Base-by-base conservation (phyloP, 2,888 invertebrate genomes). In the Epirrhoe alternata region DNA sequence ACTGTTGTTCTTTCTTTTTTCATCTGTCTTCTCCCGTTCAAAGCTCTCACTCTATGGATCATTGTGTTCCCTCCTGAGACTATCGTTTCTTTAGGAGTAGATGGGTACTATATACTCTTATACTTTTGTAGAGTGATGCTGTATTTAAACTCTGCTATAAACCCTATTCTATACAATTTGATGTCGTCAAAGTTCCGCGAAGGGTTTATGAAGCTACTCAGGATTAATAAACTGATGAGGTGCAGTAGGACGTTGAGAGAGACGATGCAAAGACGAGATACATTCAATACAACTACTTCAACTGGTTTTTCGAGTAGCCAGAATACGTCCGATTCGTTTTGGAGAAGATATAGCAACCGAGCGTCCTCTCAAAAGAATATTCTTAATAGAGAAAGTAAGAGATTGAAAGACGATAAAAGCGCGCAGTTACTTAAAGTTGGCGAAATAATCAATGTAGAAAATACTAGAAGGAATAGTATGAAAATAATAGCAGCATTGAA, bases 1-100 rank as follows among this genome's bases (percentile, higher is more conserved):
- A 97, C 97, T 0, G 98, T 98, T 0, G 98, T 98, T 0, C 85
- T 97, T 33, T 97, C 97, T 57, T 99, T 98, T 89, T 98, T 99
- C 87, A 89, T 98, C 60, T 98, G 98, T 82, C 94, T 98, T 51
- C 89, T 98, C 67, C 98, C 98, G 0, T 98, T 98, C 86, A 95
- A 97, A 71, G 97, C 98, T 1, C 94, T 98, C 52, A 97, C 97
- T 0, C 89, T 98, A 53, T 98, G 97, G 97, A 96, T 97, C 66
- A 96, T 98, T 62, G 94, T 97, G 66, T 96, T 96, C 53, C 96
- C 97, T 35, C 94, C 95, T 0, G 96, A 96, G 79, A 94, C 95
- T 83, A 92, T 95, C 84, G 89, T 93, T 84, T 88, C 95, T 55
- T 93, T 97, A 79, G 97, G 97, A 68, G 92, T 97, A 81, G 97